Evolutionary conservation across 1,140 invertebrate genomes (phyloP).

Genomic region (Melanaphis sacchari): DNA sequence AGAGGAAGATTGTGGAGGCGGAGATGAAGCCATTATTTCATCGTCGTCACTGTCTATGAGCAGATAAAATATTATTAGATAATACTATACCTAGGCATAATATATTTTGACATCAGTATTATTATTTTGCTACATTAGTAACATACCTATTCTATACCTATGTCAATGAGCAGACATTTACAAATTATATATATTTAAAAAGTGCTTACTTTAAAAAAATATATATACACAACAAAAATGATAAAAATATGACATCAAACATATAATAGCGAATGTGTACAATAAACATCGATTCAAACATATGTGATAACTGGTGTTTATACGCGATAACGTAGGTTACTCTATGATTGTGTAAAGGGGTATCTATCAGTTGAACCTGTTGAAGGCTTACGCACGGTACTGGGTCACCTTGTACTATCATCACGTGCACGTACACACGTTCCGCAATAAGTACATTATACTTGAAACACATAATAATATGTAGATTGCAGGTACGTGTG

Average conservation of each 20-base stretch:
- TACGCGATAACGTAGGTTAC: slow-evolving; percentile 33
- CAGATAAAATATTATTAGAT: background rate
- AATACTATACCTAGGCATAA: background rate
- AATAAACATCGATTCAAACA: background rate
- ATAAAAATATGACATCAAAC: background rate
- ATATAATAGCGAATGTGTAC: background rate
- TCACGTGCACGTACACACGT: slow-evolving; percentile 37
- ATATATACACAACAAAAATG: background rate
- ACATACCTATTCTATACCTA: background rate
- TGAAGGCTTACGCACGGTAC: background rate
- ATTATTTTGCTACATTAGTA: background rate
- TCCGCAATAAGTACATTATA: background rate
- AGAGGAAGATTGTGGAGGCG: background rate
- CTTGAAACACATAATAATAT: slow-evolving; percentile 9
- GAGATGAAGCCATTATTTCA: slow-evolving; percentile 39
- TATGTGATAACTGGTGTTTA: slow-evolving; percentile 10
- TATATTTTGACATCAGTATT: background rate
- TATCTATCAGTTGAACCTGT: slow-evolving; percentile 21
- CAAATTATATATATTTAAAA: slow-evolving; percentile 4
- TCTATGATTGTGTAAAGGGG: slow-evolving; percentile 21
- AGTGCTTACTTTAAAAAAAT: background rate
- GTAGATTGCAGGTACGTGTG: background rate
- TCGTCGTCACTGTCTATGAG: slow-evolving; percentile 41
- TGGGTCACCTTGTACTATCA: slow-evolving; percentile 48
- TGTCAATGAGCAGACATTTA: background rate